These are phyloP conservation scores for Acrocyrtus sp. DNA, from an alignment of 2,888 invertebrate species.

Conservation along the genomic window DNA sequence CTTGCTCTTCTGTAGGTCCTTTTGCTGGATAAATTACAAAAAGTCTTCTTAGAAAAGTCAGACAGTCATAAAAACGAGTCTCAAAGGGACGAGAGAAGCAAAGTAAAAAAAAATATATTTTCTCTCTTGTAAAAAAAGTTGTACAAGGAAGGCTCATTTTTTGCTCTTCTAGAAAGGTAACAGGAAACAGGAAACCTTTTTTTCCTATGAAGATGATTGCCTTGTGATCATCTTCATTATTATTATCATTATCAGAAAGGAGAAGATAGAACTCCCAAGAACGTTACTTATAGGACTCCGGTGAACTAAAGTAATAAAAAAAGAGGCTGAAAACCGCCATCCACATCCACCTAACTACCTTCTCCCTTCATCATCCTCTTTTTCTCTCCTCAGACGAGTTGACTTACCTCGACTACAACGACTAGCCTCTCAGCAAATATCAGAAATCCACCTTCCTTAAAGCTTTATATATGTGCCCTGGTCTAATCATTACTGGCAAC, in stretches of 20 bases:
- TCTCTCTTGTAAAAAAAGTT: conserved; percentile 11
- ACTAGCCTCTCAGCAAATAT: no score
- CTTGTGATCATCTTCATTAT: conserved; percentile 11
- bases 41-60: no score
- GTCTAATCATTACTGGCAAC: not conserved
- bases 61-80: conserved; percentile 21
- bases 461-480: no score
- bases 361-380: not conserved
- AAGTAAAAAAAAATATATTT: no score
- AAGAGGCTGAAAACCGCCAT: not conserved
- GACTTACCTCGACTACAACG: no score
- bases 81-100: no score
- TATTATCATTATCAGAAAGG: conserved; percentile 2
- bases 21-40: no score
- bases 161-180: no score
- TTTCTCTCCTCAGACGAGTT: no score
- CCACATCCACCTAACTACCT: not conserved
- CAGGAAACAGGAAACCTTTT: conserved; percentile 7
- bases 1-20: no score
- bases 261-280: not conserved
- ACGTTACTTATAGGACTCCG: not conserved
- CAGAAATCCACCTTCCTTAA: no score
- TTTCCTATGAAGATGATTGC: conserved; percentile 14
- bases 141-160: no score
- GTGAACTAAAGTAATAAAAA: not conserved